phyloP scores from a whole-genome alignment of 2,888 invertebrate species.

The Patella ulyssiponensis region DNA sequence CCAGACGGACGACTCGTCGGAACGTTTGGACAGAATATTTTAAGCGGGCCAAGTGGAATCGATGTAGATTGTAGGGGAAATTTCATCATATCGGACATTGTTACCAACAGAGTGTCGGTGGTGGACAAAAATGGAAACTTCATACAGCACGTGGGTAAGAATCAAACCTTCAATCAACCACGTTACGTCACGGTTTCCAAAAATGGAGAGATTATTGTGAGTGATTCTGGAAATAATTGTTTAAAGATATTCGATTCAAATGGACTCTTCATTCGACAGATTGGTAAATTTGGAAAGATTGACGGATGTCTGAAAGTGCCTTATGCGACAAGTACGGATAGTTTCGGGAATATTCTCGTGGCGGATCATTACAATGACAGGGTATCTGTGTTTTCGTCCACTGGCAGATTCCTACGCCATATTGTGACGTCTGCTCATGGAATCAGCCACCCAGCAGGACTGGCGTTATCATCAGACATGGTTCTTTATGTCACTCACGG shows the following conservation, averaged over 20 bases:
- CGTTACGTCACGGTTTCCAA: constrained; percentile 73
- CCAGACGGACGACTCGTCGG: constrained; percentile 40
- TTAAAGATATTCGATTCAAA: constrained; percentile 72
- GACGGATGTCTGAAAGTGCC: constrained; percentile 74
- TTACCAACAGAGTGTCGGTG: constrained; percentile 69
- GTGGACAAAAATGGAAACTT: constrained; percentile 69
- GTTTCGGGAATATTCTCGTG: constrained; percentile 73
- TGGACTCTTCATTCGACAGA: constrained; percentile 72
- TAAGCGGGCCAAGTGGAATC: constrained; percentile 57
- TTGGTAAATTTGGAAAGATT: constrained; percentile 73
- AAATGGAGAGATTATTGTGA: constrained; percentile 71
- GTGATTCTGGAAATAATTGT: constrained; percentile 74
- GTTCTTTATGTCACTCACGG: constrained; percentile 47
- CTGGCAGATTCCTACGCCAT: constrained; percentile 57
- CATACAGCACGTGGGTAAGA: constrained; percentile 54
- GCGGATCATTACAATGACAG: constrained; percentile 74
- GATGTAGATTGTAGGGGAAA: constrained; percentile 61
- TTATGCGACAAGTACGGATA: constrained; percentile 73
- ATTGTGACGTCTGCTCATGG: constrained; percentile 44
- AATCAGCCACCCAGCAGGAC: constrained; percentile 48
- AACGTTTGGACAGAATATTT: constrained; percentile 50
- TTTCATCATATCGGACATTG: constrained; percentile 73
- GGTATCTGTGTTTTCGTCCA: constrained; percentile 50
- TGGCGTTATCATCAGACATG: constrained; percentile 41
- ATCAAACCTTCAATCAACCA: constrained; percentile 71